Percentiles rank a stretch among this genome's conserved stretches.
These are phyloP conservation scores for Actinopyga echinites DNA, from an alignment of 53 echinoderm and acorn worm genomes.

Conservation along the genomic window DNA sequence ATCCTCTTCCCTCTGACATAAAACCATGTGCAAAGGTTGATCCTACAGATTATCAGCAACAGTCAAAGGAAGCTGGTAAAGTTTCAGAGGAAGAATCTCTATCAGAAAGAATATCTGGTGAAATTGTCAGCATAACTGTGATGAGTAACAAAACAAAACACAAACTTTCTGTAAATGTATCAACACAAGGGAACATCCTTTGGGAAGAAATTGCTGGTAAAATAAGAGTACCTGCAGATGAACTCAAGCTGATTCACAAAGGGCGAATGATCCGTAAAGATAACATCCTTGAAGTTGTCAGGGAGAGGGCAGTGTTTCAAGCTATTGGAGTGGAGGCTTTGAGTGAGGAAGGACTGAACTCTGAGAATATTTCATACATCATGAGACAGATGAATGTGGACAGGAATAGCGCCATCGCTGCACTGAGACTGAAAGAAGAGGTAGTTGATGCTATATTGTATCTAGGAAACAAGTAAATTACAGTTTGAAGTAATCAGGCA, in stretches of 20 bases:
- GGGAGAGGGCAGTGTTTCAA: constrained; percentile 79
- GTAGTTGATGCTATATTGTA: constrained; percentile 86
- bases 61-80: too few species aligned
- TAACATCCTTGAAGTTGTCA: constrained; percentile 40
- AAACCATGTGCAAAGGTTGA: too few species aligned
- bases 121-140: constrained; percentile 50
- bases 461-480: constrained; percentile 61
- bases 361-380: constrained; percentile 51
- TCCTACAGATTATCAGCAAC: too few species aligned
- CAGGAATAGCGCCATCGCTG: constrained; percentile 77
- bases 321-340: constrained; percentile 81
- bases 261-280: constrained; percentile 62
- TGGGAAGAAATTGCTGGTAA: constrained; percentile 43
- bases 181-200: constrained; percentile 29
- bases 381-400: constrained; percentile 63
- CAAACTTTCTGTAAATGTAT: constrained; percentile 31
- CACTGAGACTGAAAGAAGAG: constrained; percentile 64
- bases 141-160: constrained; percentile 69
- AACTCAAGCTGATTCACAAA: constrained; percentile 82
- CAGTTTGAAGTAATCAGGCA: too few species aligned
- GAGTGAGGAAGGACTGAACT: constrained; percentile 71
- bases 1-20: too few species aligned
- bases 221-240: constrained; percentile 47
- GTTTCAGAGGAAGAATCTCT: too few species aligned
- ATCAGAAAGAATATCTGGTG: neutral